These are phyloP conservation scores for Drosophila diplacantha DNA, from an alignment of 2,888 invertebrate genomes.

Conservation along the genomic window DNA sequence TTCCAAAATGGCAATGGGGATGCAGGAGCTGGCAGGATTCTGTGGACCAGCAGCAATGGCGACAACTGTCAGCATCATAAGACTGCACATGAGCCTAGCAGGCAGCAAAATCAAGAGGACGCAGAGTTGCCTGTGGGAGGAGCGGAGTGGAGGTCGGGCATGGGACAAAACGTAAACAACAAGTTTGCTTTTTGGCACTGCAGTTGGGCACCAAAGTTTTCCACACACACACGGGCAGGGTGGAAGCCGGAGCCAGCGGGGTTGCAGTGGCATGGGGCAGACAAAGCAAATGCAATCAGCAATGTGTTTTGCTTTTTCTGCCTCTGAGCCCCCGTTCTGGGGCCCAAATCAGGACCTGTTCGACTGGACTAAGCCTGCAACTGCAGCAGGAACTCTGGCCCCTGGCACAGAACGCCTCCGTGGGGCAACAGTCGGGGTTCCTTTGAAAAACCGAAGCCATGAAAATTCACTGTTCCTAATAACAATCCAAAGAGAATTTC, in stretches of 20 bases:
- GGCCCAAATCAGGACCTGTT: constrained; percentile 31
- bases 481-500: no score
- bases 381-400: constrained; percentile 9
- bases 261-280: constrained; percentile 30
- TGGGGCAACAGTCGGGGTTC: background rate
- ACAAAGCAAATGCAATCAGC: constrained; percentile 56
- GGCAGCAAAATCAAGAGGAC: constrained; percentile 14
- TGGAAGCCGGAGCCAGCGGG: constrained; percentile 4
- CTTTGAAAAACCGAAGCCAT: background rate
- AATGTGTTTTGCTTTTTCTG: constrained; percentile 44
- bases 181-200: constrained; percentile 48
- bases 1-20: constrained; percentile 46
- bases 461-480: background rate
- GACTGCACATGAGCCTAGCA: constrained; percentile 48
- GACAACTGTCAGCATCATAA: constrained; percentile 65
- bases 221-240: constrained; percentile 13
- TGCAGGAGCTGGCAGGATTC: constrained; percentile 16
- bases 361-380: constrained; percentile 25
- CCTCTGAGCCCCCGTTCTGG: constrained; percentile 17
- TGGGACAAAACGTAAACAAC: constrained; percentile 56
- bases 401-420: background rate
- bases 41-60: constrained; percentile 48
- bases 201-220: constrained; percentile 44
- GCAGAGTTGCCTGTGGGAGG: constrained; percentile 5
- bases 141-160: constrained; percentile 17